phyloP scores from a whole-genome alignment of 2,888 invertebrate species.

The Drymonia ruficornis region DNA sequence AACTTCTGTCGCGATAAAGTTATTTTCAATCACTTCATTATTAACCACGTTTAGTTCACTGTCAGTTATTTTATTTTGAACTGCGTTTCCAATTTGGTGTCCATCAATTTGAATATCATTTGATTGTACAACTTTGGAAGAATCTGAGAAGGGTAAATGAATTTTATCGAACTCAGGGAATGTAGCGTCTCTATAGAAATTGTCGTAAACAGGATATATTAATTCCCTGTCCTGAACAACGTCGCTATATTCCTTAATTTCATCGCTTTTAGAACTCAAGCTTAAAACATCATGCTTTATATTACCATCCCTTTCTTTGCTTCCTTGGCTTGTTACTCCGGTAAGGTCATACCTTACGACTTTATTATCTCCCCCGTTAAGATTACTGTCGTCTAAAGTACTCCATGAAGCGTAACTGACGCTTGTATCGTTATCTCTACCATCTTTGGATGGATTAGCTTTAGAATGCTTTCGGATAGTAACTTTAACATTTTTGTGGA shows the following conservation, averaged over 20 bases:
- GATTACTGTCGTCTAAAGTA: neutral
- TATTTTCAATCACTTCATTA: neutral
- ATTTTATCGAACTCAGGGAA: neutral
- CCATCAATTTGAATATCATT: neutral
- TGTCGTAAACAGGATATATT: neutral
- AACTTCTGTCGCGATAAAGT: neutral
- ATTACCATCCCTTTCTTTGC: neutral
- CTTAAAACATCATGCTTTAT: neutral
- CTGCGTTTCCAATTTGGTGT: neutral
- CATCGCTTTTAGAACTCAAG: neutral
- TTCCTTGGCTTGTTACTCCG: neutral
- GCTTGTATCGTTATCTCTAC: neutral
- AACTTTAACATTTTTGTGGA: neutral
- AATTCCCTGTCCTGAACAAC: neutral
- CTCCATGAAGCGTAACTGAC: neutral
- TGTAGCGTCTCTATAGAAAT: neutral
- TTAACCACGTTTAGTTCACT: neutral
- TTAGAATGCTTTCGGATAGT: neutral
- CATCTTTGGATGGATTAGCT: too few species aligned
- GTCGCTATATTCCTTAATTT: neutral
- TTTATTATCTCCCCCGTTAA: neutral
- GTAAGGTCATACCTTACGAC: too few species aligned
- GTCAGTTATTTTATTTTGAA: neutral
- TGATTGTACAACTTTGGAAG: neutral
- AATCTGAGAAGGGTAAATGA: neutral